Evolutionary conservation across 2,113 vertebrate species (phyloP).

Genomic region (Urocolius indicus): DNA sequence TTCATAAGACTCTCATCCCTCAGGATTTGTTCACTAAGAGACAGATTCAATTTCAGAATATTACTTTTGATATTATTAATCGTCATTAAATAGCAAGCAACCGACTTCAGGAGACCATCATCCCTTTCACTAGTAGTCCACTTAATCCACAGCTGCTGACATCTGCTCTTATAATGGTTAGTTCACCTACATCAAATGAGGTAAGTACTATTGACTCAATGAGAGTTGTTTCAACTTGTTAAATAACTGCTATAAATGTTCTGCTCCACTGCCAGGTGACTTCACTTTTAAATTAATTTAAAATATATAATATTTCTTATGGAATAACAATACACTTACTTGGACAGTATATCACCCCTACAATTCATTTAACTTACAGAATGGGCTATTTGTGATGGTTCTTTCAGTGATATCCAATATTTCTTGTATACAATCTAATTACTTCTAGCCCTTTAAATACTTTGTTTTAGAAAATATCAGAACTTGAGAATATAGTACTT

Average conservation of each 20-base stretch:
- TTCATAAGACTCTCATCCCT: background rate
- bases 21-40: background rate
- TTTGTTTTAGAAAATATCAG: background rate
- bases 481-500: background rate
- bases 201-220: background rate
- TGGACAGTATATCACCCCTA: background rate
- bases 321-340: background rate
- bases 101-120: background rate
- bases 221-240: background rate
- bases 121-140: background rate
- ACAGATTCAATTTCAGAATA: background rate
- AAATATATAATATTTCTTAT: background rate
- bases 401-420: background rate
- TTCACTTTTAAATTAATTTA: background rate
- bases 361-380: background rate
- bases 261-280: background rate
- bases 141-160: background rate
- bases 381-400: background rate
- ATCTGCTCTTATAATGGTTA: background rate
- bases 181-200: background rate
- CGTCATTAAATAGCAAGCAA: background rate
- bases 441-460: background rate
- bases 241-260: background rate
- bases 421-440: background rate
- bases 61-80: background rate